Evolutionary conservation across 2,797 vertebrate species (phyloP).

Genomic region (Zenarchopterus dispar): DNA sequence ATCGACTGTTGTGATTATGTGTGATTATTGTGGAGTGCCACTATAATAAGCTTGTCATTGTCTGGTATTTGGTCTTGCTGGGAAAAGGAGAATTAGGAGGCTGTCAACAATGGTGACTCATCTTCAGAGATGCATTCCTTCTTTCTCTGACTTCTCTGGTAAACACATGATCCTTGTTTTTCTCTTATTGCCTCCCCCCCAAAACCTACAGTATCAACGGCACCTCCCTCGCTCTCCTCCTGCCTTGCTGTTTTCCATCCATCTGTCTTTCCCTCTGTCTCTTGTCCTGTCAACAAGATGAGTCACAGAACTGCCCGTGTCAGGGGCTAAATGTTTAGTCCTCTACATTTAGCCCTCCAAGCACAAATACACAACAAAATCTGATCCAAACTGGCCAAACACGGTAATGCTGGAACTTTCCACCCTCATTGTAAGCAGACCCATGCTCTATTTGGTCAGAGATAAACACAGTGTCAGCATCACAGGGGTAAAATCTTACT

Average conservation of each 20-base stretch:
- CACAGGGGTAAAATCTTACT: conserved; percentile 52
- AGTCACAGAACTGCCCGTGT: conserved; percentile 71
- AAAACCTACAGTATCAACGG: conserved; percentile 70
- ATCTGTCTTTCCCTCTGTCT: conserved; percentile 62
- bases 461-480: conserved; percentile 71
- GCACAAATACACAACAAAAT: conserved; percentile 44
- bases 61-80: conserved; percentile 53
- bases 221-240: conserved; percentile 35
- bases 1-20: conserved; percentile 52
- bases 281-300: conserved; percentile 73
- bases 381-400: conserved; percentile 55
- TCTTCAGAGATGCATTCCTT: conserved; percentile 66
- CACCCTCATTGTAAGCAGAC: conserved; percentile 61
- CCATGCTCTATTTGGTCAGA: conserved; percentile 54
- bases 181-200: conserved; percentile 76
- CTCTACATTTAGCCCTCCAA: conserved; percentile 82
- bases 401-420: conserved; percentile 72
- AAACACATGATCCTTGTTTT: conserved; percentile 73
- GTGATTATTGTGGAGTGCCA: conserved; percentile 40
- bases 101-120: conserved; percentile 74
- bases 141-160: conserved; percentile 54
- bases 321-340: conserved; percentile 88
- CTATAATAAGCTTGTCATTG: conserved; percentile 55
- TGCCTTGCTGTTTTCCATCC: conserved; percentile 76
- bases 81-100: conserved; percentile 56